Conservation (phyloP, 2,113 vertebrate species). For the Cettia cetti region DNA sequence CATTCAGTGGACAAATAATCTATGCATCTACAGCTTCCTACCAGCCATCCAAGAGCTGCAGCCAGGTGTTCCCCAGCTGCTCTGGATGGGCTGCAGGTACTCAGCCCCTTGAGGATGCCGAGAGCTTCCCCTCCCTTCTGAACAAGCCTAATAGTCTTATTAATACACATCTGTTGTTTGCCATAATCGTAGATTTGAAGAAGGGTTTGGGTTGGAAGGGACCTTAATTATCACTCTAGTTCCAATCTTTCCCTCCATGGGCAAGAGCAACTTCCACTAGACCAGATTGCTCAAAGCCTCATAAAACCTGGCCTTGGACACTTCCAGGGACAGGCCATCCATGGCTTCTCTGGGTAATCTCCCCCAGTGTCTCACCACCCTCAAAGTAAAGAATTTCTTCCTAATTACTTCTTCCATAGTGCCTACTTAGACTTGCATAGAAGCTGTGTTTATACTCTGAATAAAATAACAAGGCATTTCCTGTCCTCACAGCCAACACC, state of each 20-base stretch:
- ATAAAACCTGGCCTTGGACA: not conserved
- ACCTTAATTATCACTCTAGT: not conserved
- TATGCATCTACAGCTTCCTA: not conserved
- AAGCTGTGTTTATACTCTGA: not conserved
- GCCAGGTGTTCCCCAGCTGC: not conserved
- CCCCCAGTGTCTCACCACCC: not conserved
- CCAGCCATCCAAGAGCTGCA: not conserved
- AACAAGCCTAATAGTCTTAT: not conserved
- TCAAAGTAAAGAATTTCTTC: not conserved
- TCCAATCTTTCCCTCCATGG: not conserved
- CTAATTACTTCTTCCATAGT: not conserved
- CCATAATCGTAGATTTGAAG: not conserved
- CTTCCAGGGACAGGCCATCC: not conserved
- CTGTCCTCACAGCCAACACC: not conserved
- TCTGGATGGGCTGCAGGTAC: not conserved
- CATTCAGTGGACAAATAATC: not conserved
- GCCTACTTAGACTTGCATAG: not conserved
- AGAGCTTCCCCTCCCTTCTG: not conserved
- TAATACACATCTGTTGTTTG: not conserved
- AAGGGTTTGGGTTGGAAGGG: not conserved
- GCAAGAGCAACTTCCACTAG: not conserved
- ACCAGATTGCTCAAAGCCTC: not conserved
- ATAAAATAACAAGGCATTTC: not conserved
- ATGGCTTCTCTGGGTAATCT: not conserved
- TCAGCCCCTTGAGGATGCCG: not conserved